Percentiles rank a stretch among this genome's conserved stretches.
phyloP scores from a whole-genome alignment of 1,140 invertebrate genomes.

The Patella vulgata region DNA sequence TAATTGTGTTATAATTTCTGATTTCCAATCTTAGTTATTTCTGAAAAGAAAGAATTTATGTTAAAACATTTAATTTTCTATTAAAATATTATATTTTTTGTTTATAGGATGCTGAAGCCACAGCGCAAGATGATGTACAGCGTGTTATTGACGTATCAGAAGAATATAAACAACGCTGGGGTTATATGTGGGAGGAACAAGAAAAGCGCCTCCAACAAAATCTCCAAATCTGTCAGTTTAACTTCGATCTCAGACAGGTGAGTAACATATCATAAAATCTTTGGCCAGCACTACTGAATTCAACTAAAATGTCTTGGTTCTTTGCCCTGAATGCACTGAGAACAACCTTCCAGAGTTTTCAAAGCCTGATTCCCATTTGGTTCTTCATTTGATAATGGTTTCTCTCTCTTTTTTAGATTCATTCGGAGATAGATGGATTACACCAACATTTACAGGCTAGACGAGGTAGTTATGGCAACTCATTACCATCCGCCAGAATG shows the following conservation, averaged over 20 bases:
- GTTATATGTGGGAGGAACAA: constrained; percentile 73
- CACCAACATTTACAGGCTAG: constrained; percentile 74
- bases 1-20: too few species aligned
- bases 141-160: constrained; percentile 74
- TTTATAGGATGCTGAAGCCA: constrained; percentile 76
- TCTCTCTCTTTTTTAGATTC: constrained; percentile 70
- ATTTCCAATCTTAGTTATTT: too few species aligned
- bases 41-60: too few species aligned
- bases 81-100: neutral
- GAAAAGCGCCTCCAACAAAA: constrained; percentile 74
- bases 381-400: neutral
- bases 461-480: constrained; percentile 78
- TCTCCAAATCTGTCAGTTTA: constrained; percentile 76
- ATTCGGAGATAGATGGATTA: constrained; percentile 77
- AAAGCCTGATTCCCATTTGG: neutral
- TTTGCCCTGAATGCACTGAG: neutral
- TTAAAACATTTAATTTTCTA: neutral
- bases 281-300: neutral
- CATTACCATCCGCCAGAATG: constrained; percentile 75
- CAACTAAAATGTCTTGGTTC: neutral
- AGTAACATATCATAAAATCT: neutral
- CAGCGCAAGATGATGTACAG: constrained; percentile 75
- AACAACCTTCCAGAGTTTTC: neutral
- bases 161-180: constrained; percentile 69
- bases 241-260: constrained; percentile 74